Evolutionary conservation across 1,140 invertebrate species (phyloP).

Genomic region (Homarus americanus): DNA sequence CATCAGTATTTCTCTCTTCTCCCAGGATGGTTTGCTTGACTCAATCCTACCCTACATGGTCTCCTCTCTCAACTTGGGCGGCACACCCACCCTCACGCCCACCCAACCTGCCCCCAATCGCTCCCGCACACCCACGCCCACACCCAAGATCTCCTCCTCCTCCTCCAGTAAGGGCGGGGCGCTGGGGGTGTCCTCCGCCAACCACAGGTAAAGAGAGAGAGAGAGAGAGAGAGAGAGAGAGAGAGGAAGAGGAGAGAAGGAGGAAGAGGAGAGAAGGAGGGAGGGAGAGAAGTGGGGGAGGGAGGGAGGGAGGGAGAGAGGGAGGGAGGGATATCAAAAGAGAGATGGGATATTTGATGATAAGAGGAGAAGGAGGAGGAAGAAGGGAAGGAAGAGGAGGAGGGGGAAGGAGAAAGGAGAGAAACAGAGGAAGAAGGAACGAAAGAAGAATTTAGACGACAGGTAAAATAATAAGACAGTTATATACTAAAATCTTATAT

Average conservation of each 20-base stretch:
- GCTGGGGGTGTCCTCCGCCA: not conserved
- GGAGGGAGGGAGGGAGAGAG: too few relatives aligned
- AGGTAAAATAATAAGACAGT: too few relatives aligned
- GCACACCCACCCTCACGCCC: conserved; percentile 43
- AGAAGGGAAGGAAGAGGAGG: too few relatives aligned
- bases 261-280: too few relatives aligned
- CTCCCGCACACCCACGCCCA: not conserved
- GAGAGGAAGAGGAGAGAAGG: too few relatives aligned
- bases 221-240: not conserved
- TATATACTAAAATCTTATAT: too few relatives aligned
- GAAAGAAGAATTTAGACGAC: too few relatives aligned
- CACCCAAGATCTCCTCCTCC: not conserved
- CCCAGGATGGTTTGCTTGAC: conserved; percentile 57
- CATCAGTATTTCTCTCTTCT: not conserved
- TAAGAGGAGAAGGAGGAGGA: too few relatives aligned
- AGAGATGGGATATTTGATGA: too few relatives aligned
- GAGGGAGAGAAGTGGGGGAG: not conserved
- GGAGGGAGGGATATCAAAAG: too few relatives aligned
- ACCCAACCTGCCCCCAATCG: not conserved
- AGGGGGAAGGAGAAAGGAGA: too few relatives aligned
- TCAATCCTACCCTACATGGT: conserved; percentile 67
- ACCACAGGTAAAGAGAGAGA: not conserved
- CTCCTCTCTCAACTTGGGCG: conserved; percentile 47
- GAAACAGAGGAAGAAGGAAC: too few relatives aligned
- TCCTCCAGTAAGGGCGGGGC: not conserved